Percentiles rank a stretch among this genome's conserved stretches.
Conservation (phyloP, 2,797 vertebrate genomes). For the Kryptolebias ocellatus region DNA sequence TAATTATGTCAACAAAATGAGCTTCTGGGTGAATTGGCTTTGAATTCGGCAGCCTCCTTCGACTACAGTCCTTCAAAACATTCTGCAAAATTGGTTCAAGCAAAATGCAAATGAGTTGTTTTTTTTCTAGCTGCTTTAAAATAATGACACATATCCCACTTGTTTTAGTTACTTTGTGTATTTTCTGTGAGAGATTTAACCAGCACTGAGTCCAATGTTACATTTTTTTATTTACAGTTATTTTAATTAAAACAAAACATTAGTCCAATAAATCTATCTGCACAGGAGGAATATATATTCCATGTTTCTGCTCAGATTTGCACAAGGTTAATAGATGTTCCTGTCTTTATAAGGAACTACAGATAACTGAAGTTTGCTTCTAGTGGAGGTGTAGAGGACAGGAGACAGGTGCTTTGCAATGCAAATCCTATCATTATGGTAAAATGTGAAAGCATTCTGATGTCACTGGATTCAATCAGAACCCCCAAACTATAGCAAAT, state of each 20-base stretch:
- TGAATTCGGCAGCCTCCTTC: conserved; percentile 17
- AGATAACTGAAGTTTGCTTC: conserved; percentile 16
- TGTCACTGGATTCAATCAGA: conserved; percentile 58
- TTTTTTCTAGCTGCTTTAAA: conserved; percentile 30
- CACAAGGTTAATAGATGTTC: neutral
- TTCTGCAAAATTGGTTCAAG: neutral
- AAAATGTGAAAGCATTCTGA: conserved; percentile 69
- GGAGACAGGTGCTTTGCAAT: conserved; percentile 68
- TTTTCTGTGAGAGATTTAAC: conserved; percentile 7
- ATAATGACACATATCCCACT: conserved; percentile 17
- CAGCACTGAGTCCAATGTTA: neutral
- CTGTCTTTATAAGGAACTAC: conserved; percentile 28
- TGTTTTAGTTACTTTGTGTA: conserved; percentile 18
- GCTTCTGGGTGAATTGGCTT: conserved; percentile 32
- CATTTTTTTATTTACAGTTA: conserved; percentile 18
- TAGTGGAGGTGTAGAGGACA: conserved; percentile 33
- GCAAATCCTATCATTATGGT: conserved; percentile 76
- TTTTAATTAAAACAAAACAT: conserved; percentile 17
- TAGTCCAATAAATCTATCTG: conserved; percentile 23
- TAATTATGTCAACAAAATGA: conserved; percentile 39
- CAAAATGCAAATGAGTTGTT: conserved; percentile 14
- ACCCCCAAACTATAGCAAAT: conserved; percentile 45
- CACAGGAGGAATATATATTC: conserved; percentile 1
- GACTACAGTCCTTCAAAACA: conserved; percentile 13
- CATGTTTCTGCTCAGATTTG: conserved; percentile 31